Evolutionary conservation across 1,140 invertebrate species (phyloP), one percentile per base, ranked within the genome.

Genomic region (Drosophila virilis): DNA sequence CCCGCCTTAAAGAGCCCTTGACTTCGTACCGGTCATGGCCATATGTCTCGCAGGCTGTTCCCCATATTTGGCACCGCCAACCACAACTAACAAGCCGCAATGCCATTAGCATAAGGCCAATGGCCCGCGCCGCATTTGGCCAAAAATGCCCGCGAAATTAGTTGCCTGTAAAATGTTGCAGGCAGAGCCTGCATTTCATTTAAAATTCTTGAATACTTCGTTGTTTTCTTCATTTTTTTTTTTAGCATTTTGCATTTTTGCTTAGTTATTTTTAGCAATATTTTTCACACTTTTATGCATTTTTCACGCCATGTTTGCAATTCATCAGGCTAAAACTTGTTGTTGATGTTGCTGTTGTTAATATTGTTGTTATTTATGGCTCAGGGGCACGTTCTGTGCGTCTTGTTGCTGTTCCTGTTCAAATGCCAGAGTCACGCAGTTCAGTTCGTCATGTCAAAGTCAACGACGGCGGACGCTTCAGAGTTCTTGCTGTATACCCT

Each of bases 391-490:
- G 54, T 68, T 61, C 77, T 76, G 66, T 35, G 35, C 55, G 64
- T 52, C 33, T 12, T 62, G 13, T 8, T 33, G 65, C 46, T 59
- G 54, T 73, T 60, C 54, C 70, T 68, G 55, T 60, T 65, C 54
- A 86, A 86, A 78, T 86, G 82, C 83, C 82, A 78, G 38, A 78
- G 75, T 73, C 83, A 82, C 68, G 80, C 81, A 80, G 81, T 69
- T 80, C 80, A 80, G 81, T 74, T 80, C 80, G 74, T 84, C 81
- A 83, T 76, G 78, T 82, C 80, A 82, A 82, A 82, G 80, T 82
- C 79, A 81, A 68, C 67, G 72, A 70, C 52, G 72, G 1, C 22
- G 22, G 22, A 22, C 22, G 22, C 40, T 58, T 40, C 51, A 57
- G 13, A 64, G 43, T 58, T 70, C 12, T 52, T 17, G 28, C 10